Evolutionary conservation across 1,140 invertebrate species (phyloP), one percentile per base, ranked within the genome.

Genomic region (Drosophila albomicans): DNA sequence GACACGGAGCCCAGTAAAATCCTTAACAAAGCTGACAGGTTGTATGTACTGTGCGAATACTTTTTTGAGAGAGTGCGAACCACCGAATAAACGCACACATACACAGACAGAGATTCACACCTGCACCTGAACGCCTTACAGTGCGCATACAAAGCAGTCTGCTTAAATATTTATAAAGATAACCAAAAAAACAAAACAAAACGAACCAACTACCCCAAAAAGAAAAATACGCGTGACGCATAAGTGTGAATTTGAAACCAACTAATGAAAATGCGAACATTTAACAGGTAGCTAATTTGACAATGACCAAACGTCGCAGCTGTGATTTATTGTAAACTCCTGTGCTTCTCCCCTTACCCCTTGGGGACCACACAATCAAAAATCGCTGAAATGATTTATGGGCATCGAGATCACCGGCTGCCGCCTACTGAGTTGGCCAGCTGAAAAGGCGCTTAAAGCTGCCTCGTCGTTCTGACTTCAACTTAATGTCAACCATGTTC

Each of bases 81-180:
- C 43, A 62, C 28, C 5, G 28, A 61, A 48, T 16, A 61, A 52
- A 49, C 20, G 20, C 48, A 16, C 32, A 57, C n/a, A 20, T 13
- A 66, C 32, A 15, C 20, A 4, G 15, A 15, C 28, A 38, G 30
- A 35, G 35, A 51, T 11, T 20, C 30, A 28, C 61, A 57, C 41
- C 13, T 32, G 32, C 16, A 69, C 45, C 49, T 28, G 56, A 20
- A 75, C 61, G 35, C 7, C 35, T 8, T 10, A 25, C 54, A 38
- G 13, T 41, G 45, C 57, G 54, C 69, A 73, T 65, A 79, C 69
- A 69, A 65, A 74, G 48, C 46, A 66, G 57, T 38, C 64, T 59
- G 51, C 30, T 79, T 35, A 79, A 79, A 79, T 79, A 77, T 79
- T 79, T 76, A 79, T 79, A 45, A 56, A 73, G 74, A 68, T 68